These are phyloP conservation scores for Dysmachus trigonus DNA, from an alignment of 2,888 invertebrate genomes.

Conservation along the genomic window DNA sequence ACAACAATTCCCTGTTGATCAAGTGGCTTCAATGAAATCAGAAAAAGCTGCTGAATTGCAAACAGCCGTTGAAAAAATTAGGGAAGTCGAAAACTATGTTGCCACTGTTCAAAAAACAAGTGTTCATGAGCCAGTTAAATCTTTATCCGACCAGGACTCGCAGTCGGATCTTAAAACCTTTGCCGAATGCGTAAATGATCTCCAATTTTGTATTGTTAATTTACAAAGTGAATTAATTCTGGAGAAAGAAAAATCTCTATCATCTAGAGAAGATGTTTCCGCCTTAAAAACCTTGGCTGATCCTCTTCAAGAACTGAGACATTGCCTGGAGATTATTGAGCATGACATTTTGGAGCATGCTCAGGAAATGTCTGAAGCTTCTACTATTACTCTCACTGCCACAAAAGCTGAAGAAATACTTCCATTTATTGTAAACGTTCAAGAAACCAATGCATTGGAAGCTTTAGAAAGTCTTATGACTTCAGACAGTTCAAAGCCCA, in stretches of 20 bases:
- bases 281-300: constrained; percentile 55
- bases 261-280: constrained; percentile 52
- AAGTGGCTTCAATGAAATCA: constrained; percentile 51
- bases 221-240: constrained; percentile 56
- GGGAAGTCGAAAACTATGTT: constrained; percentile 62
- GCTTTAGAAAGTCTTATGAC: constrained; percentile 54
- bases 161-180: constrained; percentile 56
- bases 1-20: constrained; percentile 55
- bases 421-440: constrained; percentile 54
- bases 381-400: constrained; percentile 46
- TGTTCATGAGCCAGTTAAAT: constrained; percentile 57
- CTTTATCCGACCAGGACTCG: constrained; percentile 40
- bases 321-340: constrained; percentile 54
- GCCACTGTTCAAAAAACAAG: constrained; percentile 61
- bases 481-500: constrained; percentile 54
- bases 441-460: constrained; percentile 53
- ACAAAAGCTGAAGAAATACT: constrained; percentile 53
- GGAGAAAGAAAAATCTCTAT: constrained; percentile 52
- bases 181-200: constrained; percentile 58
- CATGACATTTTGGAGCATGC: constrained; percentile 54
- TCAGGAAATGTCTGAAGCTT: constrained; percentile 46
- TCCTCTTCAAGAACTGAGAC: constrained; percentile 58
- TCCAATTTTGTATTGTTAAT: constrained; percentile 58
- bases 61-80: constrained; percentile 60
- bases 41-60: constrained; percentile 55